These are phyloP conservation scores for Arnoldichthys spilopterus DNA, from an alignment of 2,797 vertebrate species.

Conservation along the genomic window DNA sequence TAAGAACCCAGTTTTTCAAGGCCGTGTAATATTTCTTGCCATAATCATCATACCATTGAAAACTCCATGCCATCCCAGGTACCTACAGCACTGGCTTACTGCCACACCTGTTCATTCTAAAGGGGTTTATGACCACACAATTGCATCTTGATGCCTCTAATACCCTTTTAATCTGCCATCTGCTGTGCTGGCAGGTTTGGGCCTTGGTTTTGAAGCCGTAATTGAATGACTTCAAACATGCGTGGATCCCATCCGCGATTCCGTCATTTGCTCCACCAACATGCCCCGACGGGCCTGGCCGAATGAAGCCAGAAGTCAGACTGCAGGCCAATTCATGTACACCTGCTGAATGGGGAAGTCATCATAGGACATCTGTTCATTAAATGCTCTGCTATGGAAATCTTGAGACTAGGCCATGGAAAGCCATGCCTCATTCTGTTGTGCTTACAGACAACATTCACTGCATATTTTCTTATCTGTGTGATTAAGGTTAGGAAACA, in stretches of 20 bases:
- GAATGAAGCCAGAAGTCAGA: conserved; percentile 8
- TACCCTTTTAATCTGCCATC: conserved; percentile 14
- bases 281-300: conserved; percentile 27
- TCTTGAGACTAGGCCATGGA: not conserved
- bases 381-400: not conserved
- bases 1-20: not conserved
- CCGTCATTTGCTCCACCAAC: conserved; percentile 21
- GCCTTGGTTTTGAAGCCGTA: conserved; percentile 19
- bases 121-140: conserved; percentile 17
- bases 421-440: not conserved
- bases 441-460: not conserved
- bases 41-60: not conserved
- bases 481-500: not conserved
- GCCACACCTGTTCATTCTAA: conserved; percentile 7
- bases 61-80: conserved; percentile 1
- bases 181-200: conserved; percentile 9
- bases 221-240: conserved; percentile 34
- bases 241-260: conserved; percentile 11
- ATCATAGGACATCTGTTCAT: conserved; percentile 22
- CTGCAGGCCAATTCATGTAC: conserved; percentile 7
- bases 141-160: conserved; percentile 16
- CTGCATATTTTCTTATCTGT: not conserved
- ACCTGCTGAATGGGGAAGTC: conserved; percentile 15
- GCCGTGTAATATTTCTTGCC: no score
- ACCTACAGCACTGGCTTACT: conserved; percentile 5